Percentiles rank a stretch among this genome's conserved stretches.
These are phyloP conservation scores for Conopomorpha cramerella DNA, from an alignment of 1,140 invertebrate genomes.

Conservation along the genomic window DNA sequence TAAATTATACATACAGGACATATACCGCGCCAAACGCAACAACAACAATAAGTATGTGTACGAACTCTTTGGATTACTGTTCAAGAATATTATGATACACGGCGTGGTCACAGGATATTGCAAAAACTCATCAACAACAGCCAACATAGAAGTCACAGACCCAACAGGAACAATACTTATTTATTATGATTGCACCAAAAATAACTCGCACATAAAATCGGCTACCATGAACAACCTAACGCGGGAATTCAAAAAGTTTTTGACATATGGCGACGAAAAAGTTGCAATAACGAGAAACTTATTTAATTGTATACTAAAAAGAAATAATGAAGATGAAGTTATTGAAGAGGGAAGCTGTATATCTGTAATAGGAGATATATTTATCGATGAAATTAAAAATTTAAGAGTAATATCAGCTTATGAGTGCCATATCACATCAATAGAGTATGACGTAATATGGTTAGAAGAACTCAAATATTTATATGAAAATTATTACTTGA, in stretches of 20 bases:
- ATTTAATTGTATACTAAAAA: conserved; percentile 17
- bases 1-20: conserved; percentile 45
- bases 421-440: conserved; percentile 20
- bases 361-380: conserved; percentile 39
- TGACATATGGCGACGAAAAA: conserved; percentile 18
- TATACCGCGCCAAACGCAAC: conserved; percentile 31
- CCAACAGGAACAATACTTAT: conserved; percentile 33
- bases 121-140: conserved; percentile 8
- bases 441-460: conserved; percentile 36
- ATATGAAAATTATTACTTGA: conserved; percentile 38
- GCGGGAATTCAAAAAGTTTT: conserved; percentile 15
- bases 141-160: conserved; percentile 36
- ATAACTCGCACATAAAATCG: conserved; percentile 13
- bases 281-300: conserved; percentile 23
- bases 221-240: conserved; percentile 18
- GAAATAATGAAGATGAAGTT: conserved; percentile 14
- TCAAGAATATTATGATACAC: conserved; percentile 47
- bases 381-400: conserved; percentile 25
- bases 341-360: conserved; percentile 24
- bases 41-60: conserved; percentile 36
- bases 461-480: conserved; percentile 39
- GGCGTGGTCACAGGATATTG: conserved; percentile 32
- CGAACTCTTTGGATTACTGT: conserved; percentile 30
- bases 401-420: conserved; percentile 35
- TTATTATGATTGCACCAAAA: conserved; percentile 31